Evolutionary conservation across 2,113 vertebrate species (phyloP).

Genomic region (Potamarius usumacintae): DNA sequence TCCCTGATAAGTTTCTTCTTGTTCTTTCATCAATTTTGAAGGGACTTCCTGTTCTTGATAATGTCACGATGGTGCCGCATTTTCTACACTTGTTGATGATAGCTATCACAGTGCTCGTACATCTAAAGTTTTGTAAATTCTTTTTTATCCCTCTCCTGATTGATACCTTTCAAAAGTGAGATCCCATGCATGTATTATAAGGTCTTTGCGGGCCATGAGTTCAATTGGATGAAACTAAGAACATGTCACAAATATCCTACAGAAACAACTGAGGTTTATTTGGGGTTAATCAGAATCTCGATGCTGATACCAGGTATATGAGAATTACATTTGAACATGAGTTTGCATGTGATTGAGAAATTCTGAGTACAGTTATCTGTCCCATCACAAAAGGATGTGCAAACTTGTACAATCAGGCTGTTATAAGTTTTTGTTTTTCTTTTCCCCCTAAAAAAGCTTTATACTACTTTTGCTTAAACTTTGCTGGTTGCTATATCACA

Average conservation of each 20-base stretch:
- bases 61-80: not conserved
- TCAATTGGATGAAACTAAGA: not conserved
- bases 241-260: not conserved
- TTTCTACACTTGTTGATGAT: not conserved
- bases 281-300: not conserved
- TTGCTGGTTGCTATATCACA: not conserved
- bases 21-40: no score
- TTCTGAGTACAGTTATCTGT: not conserved
- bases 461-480: not conserved
- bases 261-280: not conserved
- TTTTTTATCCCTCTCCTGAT: not conserved
- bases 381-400: not conserved
- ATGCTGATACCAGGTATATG: not conserved
- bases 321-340: not conserved
- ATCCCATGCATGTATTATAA: not conserved
- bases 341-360: not conserved
- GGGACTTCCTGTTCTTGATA: not conserved
- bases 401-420: not conserved
- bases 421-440: not conserved
- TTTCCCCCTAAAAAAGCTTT: not conserved
- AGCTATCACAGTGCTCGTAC: not conserved
- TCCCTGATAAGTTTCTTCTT: no score
- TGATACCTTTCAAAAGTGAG: not conserved
- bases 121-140: not conserved
- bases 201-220: not conserved